Evolutionary conservation across 2,797 vertebrate species (phyloP).

Genomic region (Apodemus agrarius): DNA sequence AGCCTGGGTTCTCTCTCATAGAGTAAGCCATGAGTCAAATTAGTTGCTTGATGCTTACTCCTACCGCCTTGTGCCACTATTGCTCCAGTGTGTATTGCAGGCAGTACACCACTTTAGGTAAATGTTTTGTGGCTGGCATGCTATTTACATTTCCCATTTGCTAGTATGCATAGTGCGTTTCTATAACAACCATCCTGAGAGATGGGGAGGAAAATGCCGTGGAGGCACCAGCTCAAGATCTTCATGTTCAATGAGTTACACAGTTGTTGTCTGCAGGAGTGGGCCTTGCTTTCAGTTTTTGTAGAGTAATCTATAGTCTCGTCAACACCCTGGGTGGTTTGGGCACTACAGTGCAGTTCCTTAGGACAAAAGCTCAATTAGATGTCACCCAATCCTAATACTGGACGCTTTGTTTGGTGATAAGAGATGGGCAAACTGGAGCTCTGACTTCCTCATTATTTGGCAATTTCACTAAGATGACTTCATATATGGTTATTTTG

Average conservation of each 20-base stretch:
- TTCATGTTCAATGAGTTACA: neutral
- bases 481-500: no score
- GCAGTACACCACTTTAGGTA: neutral
- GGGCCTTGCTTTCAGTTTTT: no score
- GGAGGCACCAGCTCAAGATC: neutral
- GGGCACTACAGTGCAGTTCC: neutral
- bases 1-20: neutral
- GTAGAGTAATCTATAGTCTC: neutral
- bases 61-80: neutral
- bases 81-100: neutral
- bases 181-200: neutral
- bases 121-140: neutral
- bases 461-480: neutral
- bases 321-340: neutral
- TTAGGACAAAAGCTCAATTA: neutral
- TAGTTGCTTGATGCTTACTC: neutral
- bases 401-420: neutral
- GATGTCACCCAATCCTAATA: neutral
- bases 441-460: neutral
- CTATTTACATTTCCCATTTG: neutral
- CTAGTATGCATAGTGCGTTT: neutral
- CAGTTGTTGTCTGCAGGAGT: neutral
- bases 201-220: no score
- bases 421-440: neutral
- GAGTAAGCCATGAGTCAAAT: no score